A percentile compares a stretch with the other conserved stretches of the same genome.
These are phyloP conservation scores for Puma concolor DNA, from an alignment of 2,113 vertebrate species.

Conservation along the genomic window DNA sequence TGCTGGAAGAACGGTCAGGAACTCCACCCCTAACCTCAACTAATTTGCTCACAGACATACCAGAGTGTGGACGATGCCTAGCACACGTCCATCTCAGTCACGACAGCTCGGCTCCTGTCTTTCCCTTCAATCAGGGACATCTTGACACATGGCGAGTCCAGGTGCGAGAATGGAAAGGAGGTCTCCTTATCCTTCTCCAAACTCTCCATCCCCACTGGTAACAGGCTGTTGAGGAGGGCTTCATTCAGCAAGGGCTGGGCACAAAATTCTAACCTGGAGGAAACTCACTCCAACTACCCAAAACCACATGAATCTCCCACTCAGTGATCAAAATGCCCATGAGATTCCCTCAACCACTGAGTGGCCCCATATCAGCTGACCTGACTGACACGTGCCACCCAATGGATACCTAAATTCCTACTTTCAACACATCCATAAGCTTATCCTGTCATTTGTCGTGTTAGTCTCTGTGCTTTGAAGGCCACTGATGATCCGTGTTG, in stretches of 20 bases:
- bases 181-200: not conserved
- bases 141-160: not conserved
- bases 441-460: not conserved
- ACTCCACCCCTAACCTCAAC: not conserved
- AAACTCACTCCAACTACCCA: not conserved
- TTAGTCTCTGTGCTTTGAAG: not conserved
- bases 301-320: not conserved
- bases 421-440: not conserved
- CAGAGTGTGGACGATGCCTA: not conserved
- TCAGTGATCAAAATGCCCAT: not conserved
- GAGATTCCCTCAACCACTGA: not conserved
- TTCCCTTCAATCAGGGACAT: not conserved
- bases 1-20: not conserved
- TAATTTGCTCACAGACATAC: not conserved
- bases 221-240: not conserved
- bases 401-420: not conserved
- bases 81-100: not conserved
- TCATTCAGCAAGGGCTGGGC: not conserved
- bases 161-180: not conserved
- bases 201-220: not conserved
- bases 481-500: too few relatives aligned
- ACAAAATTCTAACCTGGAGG: not conserved
- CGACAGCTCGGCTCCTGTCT: fast-evolving
- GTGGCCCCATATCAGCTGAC: not conserved
- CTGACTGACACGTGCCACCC: not conserved